Evolutionary conservation across 2,797 vertebrate species (phyloP).

Genomic region (Craterocephalus amniculus): DNA sequence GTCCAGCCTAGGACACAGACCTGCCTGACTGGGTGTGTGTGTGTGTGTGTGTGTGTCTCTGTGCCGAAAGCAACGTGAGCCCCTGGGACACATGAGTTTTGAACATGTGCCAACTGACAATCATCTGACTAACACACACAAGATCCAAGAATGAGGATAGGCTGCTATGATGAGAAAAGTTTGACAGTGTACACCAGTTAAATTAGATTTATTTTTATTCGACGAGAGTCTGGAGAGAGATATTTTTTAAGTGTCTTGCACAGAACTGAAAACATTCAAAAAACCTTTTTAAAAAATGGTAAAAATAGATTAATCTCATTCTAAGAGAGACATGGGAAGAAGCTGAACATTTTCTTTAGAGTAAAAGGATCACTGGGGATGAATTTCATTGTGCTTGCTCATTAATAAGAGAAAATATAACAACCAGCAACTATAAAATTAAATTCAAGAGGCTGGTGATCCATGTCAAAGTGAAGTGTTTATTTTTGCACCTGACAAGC

Average conservation of each 20-base stretch:
- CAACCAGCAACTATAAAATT: background rate
- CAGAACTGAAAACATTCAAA: background rate
- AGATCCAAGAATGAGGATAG: conserved; percentile 23
- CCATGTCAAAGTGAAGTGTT: background rate
- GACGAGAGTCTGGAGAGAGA: background rate
- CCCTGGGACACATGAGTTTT: conserved; percentile 8
- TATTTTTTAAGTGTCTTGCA: background rate
- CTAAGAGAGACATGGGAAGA: too few relatives aligned
- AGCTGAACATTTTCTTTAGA: too few relatives aligned
- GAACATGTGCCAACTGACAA: conserved; percentile 13
- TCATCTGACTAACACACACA: background rate
- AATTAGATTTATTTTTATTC: background rate
- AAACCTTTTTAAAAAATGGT: background rate
- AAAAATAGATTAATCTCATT: too few relatives aligned
- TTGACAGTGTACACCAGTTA: conserved; percentile 3
- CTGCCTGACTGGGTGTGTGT: conserved; percentile 28
- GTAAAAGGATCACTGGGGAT: background rate
- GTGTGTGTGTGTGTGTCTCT: conserved; percentile 6
- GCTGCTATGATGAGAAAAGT: background rate
- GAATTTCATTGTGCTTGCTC: background rate
- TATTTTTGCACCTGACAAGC: background rate
- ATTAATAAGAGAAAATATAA: background rate
- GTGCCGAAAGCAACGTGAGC: conserved; percentile 15
- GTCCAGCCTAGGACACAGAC: conserved; percentile 19
- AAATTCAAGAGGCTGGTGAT: background rate